These are phyloP conservation scores for Crotophaga sulcirostris DNA, from an alignment of 2,113 vertebrate genomes.

Conservation along the genomic window DNA sequence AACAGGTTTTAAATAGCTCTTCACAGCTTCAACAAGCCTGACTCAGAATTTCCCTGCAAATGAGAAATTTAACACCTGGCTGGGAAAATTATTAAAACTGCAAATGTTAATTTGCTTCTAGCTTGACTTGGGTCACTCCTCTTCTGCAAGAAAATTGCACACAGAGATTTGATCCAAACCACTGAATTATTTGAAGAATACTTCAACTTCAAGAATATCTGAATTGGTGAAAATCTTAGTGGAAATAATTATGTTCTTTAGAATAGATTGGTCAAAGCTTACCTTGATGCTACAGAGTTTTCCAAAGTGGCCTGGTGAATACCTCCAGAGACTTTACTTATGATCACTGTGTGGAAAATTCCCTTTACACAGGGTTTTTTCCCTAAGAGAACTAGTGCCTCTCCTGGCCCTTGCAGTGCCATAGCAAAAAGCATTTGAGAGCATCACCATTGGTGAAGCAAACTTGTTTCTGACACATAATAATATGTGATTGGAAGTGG, in stretches of 20 bases:
- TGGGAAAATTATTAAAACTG: slow-evolving; percentile 30
- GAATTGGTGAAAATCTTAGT: background rate
- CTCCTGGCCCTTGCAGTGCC: background rate
- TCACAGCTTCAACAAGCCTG: background rate
- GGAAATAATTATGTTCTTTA: background rate
- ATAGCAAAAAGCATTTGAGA: background rate
- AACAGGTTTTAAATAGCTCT: slow-evolving; percentile 12
- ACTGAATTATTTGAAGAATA: background rate
- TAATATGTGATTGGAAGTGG: background rate
- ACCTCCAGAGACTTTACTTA: background rate
- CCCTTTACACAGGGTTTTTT: background rate
- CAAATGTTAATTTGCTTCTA: slow-evolving; percentile 35
- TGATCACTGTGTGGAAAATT: background rate
- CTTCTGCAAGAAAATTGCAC: background rate
- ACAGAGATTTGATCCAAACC: background rate
- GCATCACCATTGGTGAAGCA: accelerated
- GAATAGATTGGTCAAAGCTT: background rate
- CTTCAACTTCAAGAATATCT: background rate
- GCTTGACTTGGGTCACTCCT: background rate
- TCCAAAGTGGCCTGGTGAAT: background rate
- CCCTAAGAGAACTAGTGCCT: background rate
- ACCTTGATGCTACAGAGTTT: background rate
- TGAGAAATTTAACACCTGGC: slow-evolving; percentile 40
- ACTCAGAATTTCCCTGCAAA: slow-evolving; percentile 28
- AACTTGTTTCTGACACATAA: background rate